These are phyloP conservation scores for Eumaeus atala DNA, from an alignment of 1,140 invertebrate species.

Conservation along the genomic window DNA sequence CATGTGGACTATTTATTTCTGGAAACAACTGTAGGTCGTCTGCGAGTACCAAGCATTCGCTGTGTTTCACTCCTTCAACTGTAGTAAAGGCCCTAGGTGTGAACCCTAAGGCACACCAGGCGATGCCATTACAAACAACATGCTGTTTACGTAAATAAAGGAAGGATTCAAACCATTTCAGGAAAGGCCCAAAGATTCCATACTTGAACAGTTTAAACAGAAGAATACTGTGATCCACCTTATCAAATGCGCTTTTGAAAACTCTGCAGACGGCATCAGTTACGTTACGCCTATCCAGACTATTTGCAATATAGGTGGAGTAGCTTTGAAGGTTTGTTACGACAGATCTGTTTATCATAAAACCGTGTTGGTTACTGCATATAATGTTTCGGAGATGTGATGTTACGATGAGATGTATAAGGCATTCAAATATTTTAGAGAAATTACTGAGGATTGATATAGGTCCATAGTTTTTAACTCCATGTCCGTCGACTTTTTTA, in stretches of 20 bases:
- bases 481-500: slow-evolving; percentile 16
- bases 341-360: slow-evolving; percentile 10
- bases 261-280: slow-evolving; percentile 20
- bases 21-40: too few species aligned
- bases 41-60: too few species aligned
- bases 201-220: too few species aligned
- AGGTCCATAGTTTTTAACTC: slow-evolving; percentile 20
- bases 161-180: too few species aligned
- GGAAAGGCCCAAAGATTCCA: too few species aligned
- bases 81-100: too few species aligned
- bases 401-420: slow-evolving; percentile 14
- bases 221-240: slow-evolving; percentile 12
- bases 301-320: background rate
- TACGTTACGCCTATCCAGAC: slow-evolving; percentile 11
- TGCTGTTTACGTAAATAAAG: too few species aligned
- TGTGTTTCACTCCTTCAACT: too few species aligned
- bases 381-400: slow-evolving; percentile 10
- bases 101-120: too few species aligned
- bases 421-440: slow-evolving; percentile 11
- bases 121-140: too few species aligned
- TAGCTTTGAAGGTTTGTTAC: slow-evolving; percentile 17
- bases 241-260: slow-evolving; percentile 21
- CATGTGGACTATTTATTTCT: too few species aligned
- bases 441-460: slow-evolving; percentile 19
- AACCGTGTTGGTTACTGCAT: slow-evolving; percentile 19